phyloP scores from a whole-genome alignment of 2,888 invertebrate species.

The Portevinia maculata region DNA sequence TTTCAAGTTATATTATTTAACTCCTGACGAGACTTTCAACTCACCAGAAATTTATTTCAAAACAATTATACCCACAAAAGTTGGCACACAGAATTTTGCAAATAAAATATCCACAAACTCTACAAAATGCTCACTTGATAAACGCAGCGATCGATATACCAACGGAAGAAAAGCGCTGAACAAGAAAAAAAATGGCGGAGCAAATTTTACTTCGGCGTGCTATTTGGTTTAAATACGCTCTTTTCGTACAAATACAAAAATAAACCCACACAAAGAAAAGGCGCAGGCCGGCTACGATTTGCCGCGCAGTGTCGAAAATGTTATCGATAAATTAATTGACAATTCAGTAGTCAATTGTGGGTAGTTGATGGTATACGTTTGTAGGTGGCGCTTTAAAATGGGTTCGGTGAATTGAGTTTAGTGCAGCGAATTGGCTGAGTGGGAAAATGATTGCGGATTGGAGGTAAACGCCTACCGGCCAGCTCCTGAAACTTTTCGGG shows the following conservation, averaged over 20 bases:
- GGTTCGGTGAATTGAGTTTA: neutral
- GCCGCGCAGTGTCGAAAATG: slow-evolving; percentile 33
- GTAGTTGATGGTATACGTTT: neutral
- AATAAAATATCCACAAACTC: slow-evolving; percentile 11
- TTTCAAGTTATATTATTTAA: neutral
- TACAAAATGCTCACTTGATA: slow-evolving; percentile 22
- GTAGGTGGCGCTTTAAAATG: slow-evolving; percentile 12
- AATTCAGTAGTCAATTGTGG: neutral
- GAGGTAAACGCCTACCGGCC: too few relatives aligned
- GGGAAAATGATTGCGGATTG: too few relatives aligned
- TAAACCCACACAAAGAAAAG: slow-evolving; percentile 40
- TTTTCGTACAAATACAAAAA: slow-evolving; percentile 40
- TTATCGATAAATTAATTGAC: slow-evolving; percentile 28
- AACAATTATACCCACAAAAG: slow-evolving; percentile 1
- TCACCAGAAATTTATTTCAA: slow-evolving; percentile 42
- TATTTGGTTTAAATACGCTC: slow-evolving; percentile 12
- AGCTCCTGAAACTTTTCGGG: too few relatives aligned
- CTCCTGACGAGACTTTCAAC: slow-evolving; percentile 10
- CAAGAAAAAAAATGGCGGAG: slow-evolving; percentile 68
- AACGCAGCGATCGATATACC: slow-evolving; percentile 63
- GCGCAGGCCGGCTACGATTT: slow-evolving; percentile 55
- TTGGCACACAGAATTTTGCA: slow-evolving; percentile 26
- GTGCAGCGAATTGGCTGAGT: too few relatives aligned
- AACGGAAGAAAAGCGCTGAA: slow-evolving; percentile 65
- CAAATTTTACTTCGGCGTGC: slow-evolving; percentile 57